These are phyloP conservation scores for Chaunax sp. DNA, from an alignment of 2,797 vertebrate genomes.

Conservation along the genomic window DNA sequence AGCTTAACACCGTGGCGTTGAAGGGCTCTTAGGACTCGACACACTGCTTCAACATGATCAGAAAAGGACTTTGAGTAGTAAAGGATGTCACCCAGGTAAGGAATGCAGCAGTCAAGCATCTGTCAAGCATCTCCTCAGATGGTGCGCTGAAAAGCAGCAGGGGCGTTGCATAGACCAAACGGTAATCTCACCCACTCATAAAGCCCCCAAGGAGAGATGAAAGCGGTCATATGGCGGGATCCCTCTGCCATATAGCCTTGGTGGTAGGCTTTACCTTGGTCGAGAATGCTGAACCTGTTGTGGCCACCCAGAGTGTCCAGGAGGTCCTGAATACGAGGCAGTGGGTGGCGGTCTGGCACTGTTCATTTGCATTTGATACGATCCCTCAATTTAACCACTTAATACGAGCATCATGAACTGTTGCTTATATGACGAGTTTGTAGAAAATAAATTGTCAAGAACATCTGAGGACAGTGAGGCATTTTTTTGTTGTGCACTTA, in stretches of 20 bases:
- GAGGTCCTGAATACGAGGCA: neutral
- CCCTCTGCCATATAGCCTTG: constrained; percentile 3
- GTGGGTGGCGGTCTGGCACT: neutral
- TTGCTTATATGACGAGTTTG: no score
- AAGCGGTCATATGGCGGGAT: neutral
- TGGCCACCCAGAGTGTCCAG: neutral
- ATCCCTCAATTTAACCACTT: no score
- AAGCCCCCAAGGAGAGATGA: neutral
- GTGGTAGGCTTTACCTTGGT: constrained; percentile 16
- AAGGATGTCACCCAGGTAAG: neutral
- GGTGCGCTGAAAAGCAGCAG: constrained; percentile 12
- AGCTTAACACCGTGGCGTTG: neutral
- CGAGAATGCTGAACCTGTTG: constrained; percentile 4
- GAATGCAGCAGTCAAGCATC: neutral
- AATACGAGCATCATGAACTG: no score
- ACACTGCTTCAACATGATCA: neutral
- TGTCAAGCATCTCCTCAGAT: constrained; percentile 4
- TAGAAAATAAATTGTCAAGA: no score
- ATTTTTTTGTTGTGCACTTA: no score
- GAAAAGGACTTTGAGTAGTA: neutral
- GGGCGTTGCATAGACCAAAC: neutral
- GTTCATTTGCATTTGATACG: no score
- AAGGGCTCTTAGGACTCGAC: neutral
- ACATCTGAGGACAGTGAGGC: no score
- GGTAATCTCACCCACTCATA: constrained; percentile 2